Conservation (phyloP, 2,113 vertebrate genomes). For the Eidolon helvum region DNA sequence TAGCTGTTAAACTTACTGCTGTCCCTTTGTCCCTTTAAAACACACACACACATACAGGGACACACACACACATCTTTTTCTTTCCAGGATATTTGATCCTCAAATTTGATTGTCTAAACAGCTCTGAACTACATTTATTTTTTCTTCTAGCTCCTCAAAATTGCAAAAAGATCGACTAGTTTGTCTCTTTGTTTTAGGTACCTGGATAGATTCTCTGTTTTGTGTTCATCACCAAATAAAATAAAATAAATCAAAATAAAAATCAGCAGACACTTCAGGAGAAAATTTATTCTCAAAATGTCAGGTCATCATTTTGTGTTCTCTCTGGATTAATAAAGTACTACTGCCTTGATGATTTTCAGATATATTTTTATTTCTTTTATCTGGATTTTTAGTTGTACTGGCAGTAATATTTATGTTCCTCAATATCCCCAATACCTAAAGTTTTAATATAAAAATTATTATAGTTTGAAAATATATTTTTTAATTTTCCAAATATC, state of each 20-base stretch:
- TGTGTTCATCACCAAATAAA: neutral
- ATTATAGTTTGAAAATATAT: neutral
- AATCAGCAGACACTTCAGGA: neutral
- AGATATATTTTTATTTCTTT: neutral
- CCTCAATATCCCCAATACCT: neutral
- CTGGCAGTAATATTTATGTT: neutral
- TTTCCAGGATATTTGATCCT: neutral
- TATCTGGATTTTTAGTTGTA: neutral
- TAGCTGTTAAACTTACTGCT: neutral
- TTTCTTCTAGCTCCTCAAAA: neutral
- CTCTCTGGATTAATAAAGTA: neutral
- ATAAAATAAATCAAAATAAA: neutral
- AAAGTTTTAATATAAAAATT: neutral
- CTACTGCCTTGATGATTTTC: neutral
- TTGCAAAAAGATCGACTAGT: neutral
- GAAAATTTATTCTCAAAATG: neutral
- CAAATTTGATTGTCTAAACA: neutral
- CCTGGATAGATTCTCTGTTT: neutral
- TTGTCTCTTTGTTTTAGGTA: neutral
- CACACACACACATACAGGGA: no score
- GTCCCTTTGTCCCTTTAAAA: neutral
- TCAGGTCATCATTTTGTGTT: neutral
- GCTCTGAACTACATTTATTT: neutral
- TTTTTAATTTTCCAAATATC: neutral
- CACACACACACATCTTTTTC: neutral